Percentiles rank a stretch among this genome's conserved stretches.
Conservation (phyloP, 2,888 invertebrate genomes). For the Dione juno region DNA sequence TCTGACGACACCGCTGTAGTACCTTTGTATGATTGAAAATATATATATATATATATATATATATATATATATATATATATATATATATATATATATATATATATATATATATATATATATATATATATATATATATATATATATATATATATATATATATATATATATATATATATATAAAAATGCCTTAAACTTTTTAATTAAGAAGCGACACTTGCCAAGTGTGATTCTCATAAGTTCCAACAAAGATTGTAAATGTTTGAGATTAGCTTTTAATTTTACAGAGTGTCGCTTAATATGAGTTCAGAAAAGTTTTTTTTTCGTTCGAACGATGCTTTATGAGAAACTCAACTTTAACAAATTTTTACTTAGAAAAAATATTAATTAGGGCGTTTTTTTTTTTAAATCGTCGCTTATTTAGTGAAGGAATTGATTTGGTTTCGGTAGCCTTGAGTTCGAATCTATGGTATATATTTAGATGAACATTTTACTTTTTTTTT, state of each 20-base stretch:
- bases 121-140: no score
- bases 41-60: no score
- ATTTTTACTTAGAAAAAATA: not conserved
- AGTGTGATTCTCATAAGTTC: conserved; percentile 25
- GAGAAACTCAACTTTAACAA: not conserved
- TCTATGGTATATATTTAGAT: no score
- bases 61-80: no score
- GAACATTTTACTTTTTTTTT: no score
- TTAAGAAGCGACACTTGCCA: conserved; percentile 44
- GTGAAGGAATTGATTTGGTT: not conserved
- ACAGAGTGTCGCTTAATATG: not conserved
- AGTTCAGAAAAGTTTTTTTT: conserved; percentile 9
- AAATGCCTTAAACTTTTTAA: conserved; percentile 49
- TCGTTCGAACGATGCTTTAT: not conserved
- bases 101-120: no score
- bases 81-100: no score
- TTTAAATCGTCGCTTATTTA: not conserved
- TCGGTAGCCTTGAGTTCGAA: not conserved
- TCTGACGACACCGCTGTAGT: no score
- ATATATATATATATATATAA: no score
- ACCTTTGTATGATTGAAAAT: no score
- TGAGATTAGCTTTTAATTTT: conserved; percentile 19
- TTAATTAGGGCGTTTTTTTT: not conserved
- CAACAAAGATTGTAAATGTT: conserved; percentile 18
- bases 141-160: no score